Conservation (phyloP, 2,113 vertebrate species). For the Jacana jacana region DNA sequence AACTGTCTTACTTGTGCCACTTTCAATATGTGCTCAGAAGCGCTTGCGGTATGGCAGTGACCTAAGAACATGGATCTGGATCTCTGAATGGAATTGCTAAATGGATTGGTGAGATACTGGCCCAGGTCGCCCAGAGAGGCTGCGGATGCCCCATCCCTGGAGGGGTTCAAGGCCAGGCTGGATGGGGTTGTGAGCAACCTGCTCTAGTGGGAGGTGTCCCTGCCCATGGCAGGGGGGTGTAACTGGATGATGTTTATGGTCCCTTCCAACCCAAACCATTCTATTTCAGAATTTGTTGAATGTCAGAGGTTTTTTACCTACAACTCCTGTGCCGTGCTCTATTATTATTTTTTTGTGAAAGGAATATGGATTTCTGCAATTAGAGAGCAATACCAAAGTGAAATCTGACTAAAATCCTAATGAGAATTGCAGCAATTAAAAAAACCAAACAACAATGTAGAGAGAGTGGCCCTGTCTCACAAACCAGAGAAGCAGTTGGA, state of each 20-base stretch:
- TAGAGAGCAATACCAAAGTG: background rate
- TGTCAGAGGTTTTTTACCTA: background rate
- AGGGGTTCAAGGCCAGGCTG: no score
- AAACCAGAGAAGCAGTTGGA: background rate
- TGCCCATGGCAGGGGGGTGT: no score
- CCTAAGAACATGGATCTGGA: background rate
- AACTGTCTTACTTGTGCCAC: background rate
- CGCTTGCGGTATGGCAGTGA: background rate
- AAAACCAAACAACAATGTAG: background rate
- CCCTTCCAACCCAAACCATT: no score
- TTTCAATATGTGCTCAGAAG: background rate
- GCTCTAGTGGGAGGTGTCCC: no score
- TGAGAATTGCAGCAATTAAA: background rate
- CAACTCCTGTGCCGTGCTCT: rapidly evolving
- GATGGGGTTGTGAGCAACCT: no score
- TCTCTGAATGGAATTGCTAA: background rate
- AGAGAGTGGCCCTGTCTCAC: background rate
- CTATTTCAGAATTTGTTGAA: background rate
- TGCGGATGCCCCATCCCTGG: no score
- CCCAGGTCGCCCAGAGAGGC: no score
- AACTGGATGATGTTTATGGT: no score
- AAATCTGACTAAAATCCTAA: background rate
- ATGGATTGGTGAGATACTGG: background rate
- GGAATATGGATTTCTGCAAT: background rate
- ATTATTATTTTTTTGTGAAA: background rate